Conservation (phyloP, 2,797 vertebrate genomes). For the Coregonus sp. region DNA sequence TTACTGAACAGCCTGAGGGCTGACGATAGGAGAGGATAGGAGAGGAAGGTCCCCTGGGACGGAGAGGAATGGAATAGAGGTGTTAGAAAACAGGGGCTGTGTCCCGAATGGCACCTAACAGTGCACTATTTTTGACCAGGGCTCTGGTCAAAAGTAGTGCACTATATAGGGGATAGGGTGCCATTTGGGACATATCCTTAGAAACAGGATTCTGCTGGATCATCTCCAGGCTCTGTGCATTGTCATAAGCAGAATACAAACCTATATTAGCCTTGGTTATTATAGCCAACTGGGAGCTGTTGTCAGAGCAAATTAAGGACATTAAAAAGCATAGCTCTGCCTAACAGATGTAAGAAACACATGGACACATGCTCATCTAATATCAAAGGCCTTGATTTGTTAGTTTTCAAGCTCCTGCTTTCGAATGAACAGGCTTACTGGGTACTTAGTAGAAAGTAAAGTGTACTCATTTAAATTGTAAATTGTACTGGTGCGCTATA, state of each 20-base stretch:
- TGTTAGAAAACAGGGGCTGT: neutral
- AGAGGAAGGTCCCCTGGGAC: conserved; percentile 34
- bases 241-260: conserved; percentile 10
- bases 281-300: conserved; percentile 12
- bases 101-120: neutral
- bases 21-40: conserved; percentile 48
- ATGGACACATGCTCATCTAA: neutral
- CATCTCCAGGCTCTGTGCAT: conserved; percentile 19
- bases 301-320: conserved; percentile 24
- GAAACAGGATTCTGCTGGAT: neutral
- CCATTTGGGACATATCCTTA: neutral
- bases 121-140: neutral
- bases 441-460: neutral
- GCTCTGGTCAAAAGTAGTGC: neutral
- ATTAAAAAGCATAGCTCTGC: conserved; percentile 4
- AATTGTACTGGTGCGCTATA: neutral
- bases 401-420: neutral
- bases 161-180: neutral
- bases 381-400: neutral
- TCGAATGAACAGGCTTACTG: neutral
- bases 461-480: neutral
- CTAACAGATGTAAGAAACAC: neutral
- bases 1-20: conserved; percentile 49
- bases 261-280: conserved; percentile 20
- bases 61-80: conserved; percentile 28